Evolutionary conservation across 92 coral and sea anemone genomes (phyloP), one percentile per base, ranked within the genome.

Genomic region (Desmophyllum pertusum): DNA sequence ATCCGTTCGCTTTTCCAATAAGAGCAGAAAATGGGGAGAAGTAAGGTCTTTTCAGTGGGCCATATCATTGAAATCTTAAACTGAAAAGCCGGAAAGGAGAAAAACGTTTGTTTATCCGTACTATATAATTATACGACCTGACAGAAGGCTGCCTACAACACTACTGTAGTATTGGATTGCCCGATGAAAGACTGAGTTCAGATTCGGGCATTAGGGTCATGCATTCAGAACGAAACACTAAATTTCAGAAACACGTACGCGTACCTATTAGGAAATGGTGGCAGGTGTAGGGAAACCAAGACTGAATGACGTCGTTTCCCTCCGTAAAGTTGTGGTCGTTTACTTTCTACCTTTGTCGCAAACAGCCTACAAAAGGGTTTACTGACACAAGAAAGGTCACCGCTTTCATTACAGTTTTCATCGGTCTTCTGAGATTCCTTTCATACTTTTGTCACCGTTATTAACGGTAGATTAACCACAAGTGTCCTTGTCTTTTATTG

Each of bases 231-330:
- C n/a, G n/a, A 42, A n/a, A 25, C 33, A n/a, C 27, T 41, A 72
- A 14, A 72, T 41, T 41, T 46, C 10, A 43, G 86, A 27, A 41
- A 29, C 86, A 72, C 86, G 78, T 70, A 81, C 85, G 43, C 59
- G 42, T 27, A 37, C 76, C 39, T 41, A 70, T 72, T 29, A 57
- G 86, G 78, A 82, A 82, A 82, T 72, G 71, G 71, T 40, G 53
- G 40, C 79, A 71, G 84, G 86, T 57, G 71, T 46, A 52, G 52
- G 70, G 71, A 82, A 57, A 30, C 59, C n/a, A 21, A 30, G 59
- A 71, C 23, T 53, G 45, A 27, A 42, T 39, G 79, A 27, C 41
- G 59, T 76, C 79, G 86, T 67, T 82, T 82, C 86, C n/a, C 86
- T 82, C 40, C 53, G 35, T 40, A 23, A 71, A 15, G 59, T 36